A percentile compares a stretch with the other conserved stretches of the same genome.
Conservation (phyloP, 2,797 vertebrate species). For the Lithobates sylvaticus region DNA sequence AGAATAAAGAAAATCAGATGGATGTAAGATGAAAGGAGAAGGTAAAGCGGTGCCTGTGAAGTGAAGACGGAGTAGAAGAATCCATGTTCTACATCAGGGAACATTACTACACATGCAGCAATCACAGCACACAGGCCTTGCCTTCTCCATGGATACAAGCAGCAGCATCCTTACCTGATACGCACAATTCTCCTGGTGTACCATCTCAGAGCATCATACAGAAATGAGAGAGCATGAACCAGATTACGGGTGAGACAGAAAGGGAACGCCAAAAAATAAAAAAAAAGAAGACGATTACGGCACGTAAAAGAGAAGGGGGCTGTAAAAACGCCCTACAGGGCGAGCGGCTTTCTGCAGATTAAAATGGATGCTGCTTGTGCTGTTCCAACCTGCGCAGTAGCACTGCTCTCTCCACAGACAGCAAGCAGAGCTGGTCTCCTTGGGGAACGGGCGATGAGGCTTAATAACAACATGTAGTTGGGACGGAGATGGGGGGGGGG, state of each 20-base stretch:
- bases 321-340: constrained; percentile 67
- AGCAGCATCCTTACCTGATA: constrained; percentile 85
- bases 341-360: constrained; percentile 73
- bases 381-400: constrained; percentile 79
- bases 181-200: constrained; percentile 94
- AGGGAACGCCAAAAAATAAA: background rate
- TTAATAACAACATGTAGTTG: constrained; percentile 65
- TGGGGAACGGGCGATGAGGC: constrained; percentile 68
- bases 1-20: background rate
- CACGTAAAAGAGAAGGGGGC: constrained; percentile 32
- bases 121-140: constrained; percentile 66
- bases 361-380: constrained; percentile 77
- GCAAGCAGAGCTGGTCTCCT: constrained; percentile 73
- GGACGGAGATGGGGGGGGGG: constrained; percentile 69
- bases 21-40: background rate
- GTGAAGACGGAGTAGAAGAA: background rate
- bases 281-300: constrained; percentile 20
- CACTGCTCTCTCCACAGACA: constrained; percentile 71
- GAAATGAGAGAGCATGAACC: constrained; percentile 67
- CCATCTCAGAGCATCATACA: constrained; percentile 96
- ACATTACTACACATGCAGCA: constrained; percentile 54
- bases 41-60: background rate
- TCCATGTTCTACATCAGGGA: constrained; percentile 15
- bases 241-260: constrained; percentile 59
- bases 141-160: constrained; percentile 52